These are phyloP conservation scores for Aphelinus certus DNA, from an alignment of 1,140 invertebrate genomes.

Conservation along the genomic window DNA sequence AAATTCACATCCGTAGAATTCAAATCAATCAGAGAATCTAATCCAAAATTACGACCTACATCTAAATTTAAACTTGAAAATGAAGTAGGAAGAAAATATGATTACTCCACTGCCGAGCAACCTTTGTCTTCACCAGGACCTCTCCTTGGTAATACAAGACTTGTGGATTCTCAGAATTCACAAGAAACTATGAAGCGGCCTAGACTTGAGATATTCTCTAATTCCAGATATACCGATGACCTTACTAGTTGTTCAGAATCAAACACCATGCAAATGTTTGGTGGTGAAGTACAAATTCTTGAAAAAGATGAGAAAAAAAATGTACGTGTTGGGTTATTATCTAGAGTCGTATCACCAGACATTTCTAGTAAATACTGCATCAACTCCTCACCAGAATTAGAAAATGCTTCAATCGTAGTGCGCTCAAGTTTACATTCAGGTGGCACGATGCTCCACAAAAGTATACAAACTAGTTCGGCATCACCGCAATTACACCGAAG, in stretches of 20 bases:
- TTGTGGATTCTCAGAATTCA: conserved; percentile 69
- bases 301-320: conserved; percentile 75
- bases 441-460: conserved; percentile 73
- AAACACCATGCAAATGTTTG: conserved; percentile 77
- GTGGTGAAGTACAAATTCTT: conserved; percentile 79
- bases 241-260: conserved; percentile 62
- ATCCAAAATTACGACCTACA: no score
- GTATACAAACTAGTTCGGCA: no score
- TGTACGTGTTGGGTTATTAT: conserved; percentile 72
- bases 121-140: conserved; percentile 81
- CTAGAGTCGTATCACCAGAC: conserved; percentile 57
- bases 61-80: no score
- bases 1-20: no score
- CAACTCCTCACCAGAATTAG: conserved; percentile 42
- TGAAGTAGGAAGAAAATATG: no score
- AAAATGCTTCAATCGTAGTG: conserved; percentile 73
- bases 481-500: neutral
- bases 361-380: conserved; percentile 35
- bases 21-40: no score
- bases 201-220: conserved; percentile 57
- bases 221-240: conserved; percentile 49
- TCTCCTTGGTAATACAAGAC: conserved; percentile 78
- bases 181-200: conserved; percentile 59
- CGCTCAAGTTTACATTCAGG: conserved; percentile 79
- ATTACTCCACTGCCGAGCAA: conserved; percentile 45